These are phyloP conservation scores for Clunio marinus DNA, from an alignment of 2,888 invertebrate genomes.

Conservation along the genomic window DNA sequence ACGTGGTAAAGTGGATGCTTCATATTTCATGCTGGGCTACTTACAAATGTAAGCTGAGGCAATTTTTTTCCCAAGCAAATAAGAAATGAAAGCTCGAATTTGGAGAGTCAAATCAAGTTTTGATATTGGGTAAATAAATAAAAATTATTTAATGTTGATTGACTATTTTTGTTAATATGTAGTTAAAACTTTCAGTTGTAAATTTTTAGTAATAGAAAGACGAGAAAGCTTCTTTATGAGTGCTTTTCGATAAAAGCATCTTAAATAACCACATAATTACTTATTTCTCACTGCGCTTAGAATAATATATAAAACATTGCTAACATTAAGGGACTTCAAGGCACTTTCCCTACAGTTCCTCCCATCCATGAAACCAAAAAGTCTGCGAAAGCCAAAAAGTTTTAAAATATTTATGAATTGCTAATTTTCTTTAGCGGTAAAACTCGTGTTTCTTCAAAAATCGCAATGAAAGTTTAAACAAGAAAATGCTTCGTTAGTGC, in stretches of 20 bases:
- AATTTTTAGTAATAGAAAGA: too few species aligned
- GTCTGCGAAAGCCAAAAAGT: background rate
- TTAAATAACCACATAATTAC: slow-evolving; percentile 32
- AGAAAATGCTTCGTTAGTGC: background rate
- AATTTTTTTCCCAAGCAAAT: too few species aligned
- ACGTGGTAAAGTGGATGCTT: background rate
- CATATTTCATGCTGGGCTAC: background rate
- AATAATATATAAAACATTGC: background rate
- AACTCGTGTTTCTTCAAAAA: background rate
- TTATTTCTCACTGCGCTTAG: slow-evolving; percentile 1
- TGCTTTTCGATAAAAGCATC: slow-evolving; percentile 18
- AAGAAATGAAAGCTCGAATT: too few species aligned
- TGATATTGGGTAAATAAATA: too few species aligned
- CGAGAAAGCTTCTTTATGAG: background rate
- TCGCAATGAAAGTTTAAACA: slow-evolving; percentile 9
- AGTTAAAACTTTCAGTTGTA: too few species aligned
- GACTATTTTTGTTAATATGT: too few species aligned
- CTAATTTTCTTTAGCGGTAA: slow-evolving; percentile 23
- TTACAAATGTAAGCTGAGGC: too few species aligned
- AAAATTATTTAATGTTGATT: too few species aligned
- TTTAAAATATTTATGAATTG: slow-evolving; percentile 33
- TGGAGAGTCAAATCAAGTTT: background rate
- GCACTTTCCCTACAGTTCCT: too few species aligned
- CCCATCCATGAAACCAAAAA: background rate
- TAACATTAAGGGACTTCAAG: too few species aligned